Percentiles rank a stretch among this genome's conserved stretches.
phyloP scores from a whole-genome alignment of 2,888 invertebrate genomes.

The Deladenus siricidicola region DNA sequence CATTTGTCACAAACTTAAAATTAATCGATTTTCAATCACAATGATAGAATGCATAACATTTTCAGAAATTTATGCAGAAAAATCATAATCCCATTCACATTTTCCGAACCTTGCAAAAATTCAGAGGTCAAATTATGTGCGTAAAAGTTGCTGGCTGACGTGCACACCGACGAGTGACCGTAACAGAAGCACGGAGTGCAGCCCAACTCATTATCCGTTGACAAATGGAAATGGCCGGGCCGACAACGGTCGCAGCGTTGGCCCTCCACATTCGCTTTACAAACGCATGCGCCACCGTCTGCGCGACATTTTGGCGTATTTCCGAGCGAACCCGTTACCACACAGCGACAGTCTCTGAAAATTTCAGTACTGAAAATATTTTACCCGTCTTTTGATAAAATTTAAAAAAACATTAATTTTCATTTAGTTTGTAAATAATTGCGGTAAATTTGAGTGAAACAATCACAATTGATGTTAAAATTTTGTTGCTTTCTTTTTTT shows the following conservation, averaged over 20 bases:
- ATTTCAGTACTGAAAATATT: too few relatives aligned
- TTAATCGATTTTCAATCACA: not conserved
- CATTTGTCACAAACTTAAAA: not conserved
- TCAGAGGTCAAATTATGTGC: constrained; percentile 68
- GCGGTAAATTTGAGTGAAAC: too few relatives aligned
- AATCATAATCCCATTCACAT: too few relatives aligned
- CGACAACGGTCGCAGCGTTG: constrained; percentile 82
- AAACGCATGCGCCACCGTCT: constrained; percentile 60
- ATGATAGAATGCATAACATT: too few relatives aligned
- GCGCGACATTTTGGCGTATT: constrained; percentile 75
- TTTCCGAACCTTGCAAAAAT: constrained; percentile 59
- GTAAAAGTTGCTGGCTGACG: constrained; percentile 75
- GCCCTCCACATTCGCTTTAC: constrained; percentile 74
- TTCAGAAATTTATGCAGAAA: too few relatives aligned
- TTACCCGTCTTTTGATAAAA: too few relatives aligned
- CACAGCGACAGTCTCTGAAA: constrained; percentile 80
- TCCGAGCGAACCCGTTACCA: constrained; percentile 70
- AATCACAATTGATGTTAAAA: too few relatives aligned
- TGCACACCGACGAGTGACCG: constrained; percentile 77
- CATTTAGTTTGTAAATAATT: too few relatives aligned
- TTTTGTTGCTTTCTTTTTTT: not conserved
- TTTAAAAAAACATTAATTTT: too few relatives aligned
- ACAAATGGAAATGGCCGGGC: constrained; percentile 70
- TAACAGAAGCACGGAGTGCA: constrained; percentile 82
- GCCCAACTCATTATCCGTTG: constrained; percentile 73